Conservation (phyloP, 1,140 invertebrate species). For the Drosophila arizonae region DNA sequence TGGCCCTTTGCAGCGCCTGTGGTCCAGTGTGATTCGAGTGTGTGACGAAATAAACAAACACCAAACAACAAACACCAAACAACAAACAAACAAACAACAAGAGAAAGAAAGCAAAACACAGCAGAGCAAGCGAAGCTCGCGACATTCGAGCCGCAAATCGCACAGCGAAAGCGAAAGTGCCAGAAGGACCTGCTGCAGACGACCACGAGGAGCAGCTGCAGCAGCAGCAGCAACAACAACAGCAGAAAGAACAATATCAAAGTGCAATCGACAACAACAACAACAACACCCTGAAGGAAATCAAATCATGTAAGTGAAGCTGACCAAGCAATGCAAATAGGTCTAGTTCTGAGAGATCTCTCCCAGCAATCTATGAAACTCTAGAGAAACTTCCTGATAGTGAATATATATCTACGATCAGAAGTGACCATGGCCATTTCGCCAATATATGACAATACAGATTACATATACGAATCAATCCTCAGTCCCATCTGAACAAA, state of each 20-base stretch:
- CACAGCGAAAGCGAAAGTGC: conserved; percentile 17
- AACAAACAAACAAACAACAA: no score
- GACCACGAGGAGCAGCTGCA: not conserved
- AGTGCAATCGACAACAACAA: conserved; percentile 33
- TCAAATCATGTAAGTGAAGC: conserved; percentile 1
- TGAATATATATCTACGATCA: no score
- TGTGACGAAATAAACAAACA: not conserved
- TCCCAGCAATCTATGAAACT: no score
- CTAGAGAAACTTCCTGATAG: no score
- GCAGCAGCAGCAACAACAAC: conserved; percentile 5
- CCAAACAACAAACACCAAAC: no score
- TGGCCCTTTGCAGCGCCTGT: not conserved
- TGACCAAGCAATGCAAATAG: no score
- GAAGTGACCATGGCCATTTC: no score
- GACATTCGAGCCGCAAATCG: not conserved
- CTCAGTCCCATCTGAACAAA: no score
- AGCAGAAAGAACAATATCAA: conserved; percentile 20
- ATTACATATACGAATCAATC: no score
- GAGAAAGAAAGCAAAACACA: conserved; percentile 1
- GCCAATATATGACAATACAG: no score
- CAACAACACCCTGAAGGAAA: not conserved
- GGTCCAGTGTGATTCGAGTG: conserved; percentile 1
- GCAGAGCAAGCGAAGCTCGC: not conserved
- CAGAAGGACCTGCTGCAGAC: conserved; percentile 3
- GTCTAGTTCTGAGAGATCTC: no score